Base-by-base conservation (phyloP, 2,113 vertebrate species). In the Willisornis vidua region DNA sequence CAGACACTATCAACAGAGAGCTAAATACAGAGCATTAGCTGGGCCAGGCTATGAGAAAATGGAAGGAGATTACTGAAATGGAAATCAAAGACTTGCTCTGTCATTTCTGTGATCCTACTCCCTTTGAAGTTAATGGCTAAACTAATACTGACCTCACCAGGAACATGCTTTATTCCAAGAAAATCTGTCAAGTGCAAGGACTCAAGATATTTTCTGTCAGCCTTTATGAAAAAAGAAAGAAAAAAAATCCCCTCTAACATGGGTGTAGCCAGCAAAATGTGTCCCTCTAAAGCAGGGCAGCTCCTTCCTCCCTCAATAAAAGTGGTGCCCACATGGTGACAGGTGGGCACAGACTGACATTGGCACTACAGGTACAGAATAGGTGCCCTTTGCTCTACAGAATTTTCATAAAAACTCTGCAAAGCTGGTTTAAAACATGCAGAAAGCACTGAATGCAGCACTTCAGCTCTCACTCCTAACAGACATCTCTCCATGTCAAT, bases 81-180 rank as follows among this genome's bases (percentile, higher is more conserved):
- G 57, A 95, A 95, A 95, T 96, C 94, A 95, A 96, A 97, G 94
- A 74, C 90, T 94, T 87, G 86, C 88, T 92, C 92, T 95, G 96
- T 95, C 93, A 96, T 88, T 95, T 87, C 93, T 86, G 0, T 93
- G 88, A 94, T 95, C 96, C 88, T 54, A 46, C 35, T 93, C 49
- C 82, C 92, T 96, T 95, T 97, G 96, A 96, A 96, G 92, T 96
- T 96, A 97, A 97, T 89, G 93, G 95, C 79, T 94, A 96, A 95
- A 96, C 83, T 95, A 95, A 94, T 90, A 92, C 90, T 95, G 96
- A 96, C 92, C 93, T 96, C 85, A 93, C 66, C 76, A 84, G 73
- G 93, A 96, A 81, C 90, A 87, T 7, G 72, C 70, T 93, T 94
- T 88, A 88, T 95, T 95, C 87, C 76, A 86, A 54, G 88, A 81